Evolutionary conservation across 2,797 vertebrate species (phyloP), one percentile per base, ranked within the genome.

Genomic region (Paedocypris micromegethes): DNA sequence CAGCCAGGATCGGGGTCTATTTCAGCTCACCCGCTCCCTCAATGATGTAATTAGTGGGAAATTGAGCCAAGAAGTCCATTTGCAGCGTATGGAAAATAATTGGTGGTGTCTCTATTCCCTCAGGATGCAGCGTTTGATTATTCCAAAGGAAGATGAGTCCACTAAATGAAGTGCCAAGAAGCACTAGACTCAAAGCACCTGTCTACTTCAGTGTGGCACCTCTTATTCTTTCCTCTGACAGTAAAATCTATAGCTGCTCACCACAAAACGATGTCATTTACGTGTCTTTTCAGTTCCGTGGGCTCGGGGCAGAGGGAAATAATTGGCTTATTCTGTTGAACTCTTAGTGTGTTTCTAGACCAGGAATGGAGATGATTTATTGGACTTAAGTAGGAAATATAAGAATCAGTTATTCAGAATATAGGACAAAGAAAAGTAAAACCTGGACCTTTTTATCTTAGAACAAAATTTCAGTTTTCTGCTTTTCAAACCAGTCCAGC

Each of bases 41-140:
- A 49, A 40, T 63, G 40, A 44, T 64, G 52, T 40, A 54, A 42
- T 53, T 49, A 52, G 55, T 56, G 46, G 37, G 39, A 64, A 69
- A 64, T 43, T 8, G 49, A 54, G 62, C 62, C 61, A 58, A 49
- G 66, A 60, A 69, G 66, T 53, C 55, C 56, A 55, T 70, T 74
- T 59, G 49, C 23, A 47, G 23, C 61, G 9, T 54, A 86, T 86
- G 82, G 86, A 81, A 85, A 79, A 84, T 88, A 90, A 90, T 88
- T 88, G 86, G 85, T 79, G 84, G 79, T 77, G 76, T 78, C 82
- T 74, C 75, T 83, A 82, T 84, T 88, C 86, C 87, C 85, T 85
- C 77, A 85, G 86, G 85, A 78, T 38, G 83, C 86, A 85, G 80
- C 78, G 64, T 73, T 81, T 70, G 69, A 78, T 82, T 84, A 84